phyloP scores from a whole-genome alignment of 2,797 vertebrate species.

The Mus spretus region DNA sequence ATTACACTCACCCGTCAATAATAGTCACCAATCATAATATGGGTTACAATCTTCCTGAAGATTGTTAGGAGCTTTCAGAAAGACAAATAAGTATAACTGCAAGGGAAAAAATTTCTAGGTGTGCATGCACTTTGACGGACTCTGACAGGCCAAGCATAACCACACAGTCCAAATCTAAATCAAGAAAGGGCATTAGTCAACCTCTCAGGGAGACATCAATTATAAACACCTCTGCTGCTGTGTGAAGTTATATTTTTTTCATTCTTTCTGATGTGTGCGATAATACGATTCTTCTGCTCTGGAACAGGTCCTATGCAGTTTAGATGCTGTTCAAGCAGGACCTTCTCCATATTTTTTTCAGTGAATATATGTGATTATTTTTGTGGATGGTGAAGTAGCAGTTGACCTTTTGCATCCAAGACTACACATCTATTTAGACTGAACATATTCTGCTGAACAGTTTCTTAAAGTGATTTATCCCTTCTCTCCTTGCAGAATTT shows the following conservation, averaged over 20 bases:
- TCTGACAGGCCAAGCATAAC: neutral
- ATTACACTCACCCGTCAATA: no score
- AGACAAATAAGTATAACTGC: neutral
- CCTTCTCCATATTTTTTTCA: neutral
- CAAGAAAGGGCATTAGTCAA: neutral
- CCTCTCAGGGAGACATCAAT: neutral
- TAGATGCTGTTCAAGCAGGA: neutral
- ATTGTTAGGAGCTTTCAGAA: neutral
- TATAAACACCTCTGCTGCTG: neutral
- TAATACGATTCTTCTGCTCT: neutral
- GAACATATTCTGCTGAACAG: neutral
- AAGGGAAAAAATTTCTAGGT: neutral
- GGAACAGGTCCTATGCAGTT: neutral
- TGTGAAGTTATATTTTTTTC: neutral
- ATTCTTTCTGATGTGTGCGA: neutral
- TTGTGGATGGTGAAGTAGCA: neutral
- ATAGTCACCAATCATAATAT: neutral
- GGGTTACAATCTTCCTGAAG: neutral
- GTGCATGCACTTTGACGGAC: neutral
- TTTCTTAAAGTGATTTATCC: neutral
- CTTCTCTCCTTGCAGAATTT: neutral
- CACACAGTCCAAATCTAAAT: neutral
- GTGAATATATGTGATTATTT: neutral
- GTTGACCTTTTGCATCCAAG: neutral
- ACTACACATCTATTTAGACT: neutral